These are phyloP conservation scores for Acanthaster planci DNA, from an alignment of 35 echinoderm and acorn worm genomes.

Conservation along the genomic window DNA sequence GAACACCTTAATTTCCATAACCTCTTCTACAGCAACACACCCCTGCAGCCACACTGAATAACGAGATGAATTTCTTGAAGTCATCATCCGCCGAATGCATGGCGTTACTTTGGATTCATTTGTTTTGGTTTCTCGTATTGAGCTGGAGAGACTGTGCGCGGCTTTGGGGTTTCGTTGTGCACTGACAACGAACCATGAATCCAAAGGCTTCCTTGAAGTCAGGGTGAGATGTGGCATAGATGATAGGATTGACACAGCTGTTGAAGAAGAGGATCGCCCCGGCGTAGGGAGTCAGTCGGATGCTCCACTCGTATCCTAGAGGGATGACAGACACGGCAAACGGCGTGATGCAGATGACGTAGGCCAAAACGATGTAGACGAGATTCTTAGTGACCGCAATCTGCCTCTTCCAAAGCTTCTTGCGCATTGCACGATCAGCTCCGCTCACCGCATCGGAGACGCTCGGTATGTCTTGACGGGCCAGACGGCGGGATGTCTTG, in stretches of 20 bases:
- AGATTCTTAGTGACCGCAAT: constrained; percentile 67
- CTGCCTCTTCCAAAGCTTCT: constrained; percentile 37
- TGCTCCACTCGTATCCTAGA: not conserved
- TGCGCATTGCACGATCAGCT: not conserved
- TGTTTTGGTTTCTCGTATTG: too few relatives aligned
- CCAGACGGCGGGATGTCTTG: not conserved
- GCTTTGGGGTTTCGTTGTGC: too few relatives aligned
- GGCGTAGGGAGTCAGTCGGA: constrained; percentile 24
- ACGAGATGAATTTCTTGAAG: too few relatives aligned
- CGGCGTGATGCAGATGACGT: constrained; percentile 45
- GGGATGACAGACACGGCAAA: not conserved
- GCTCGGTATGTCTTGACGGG: not conserved
- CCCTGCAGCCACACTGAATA: too few relatives aligned
- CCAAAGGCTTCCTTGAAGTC: constrained; percentile 44
- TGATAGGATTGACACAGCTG: constrained; percentile 51
- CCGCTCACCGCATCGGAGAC: not conserved
- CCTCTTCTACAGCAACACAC: too few relatives aligned
- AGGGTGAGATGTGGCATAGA: constrained; percentile 58
- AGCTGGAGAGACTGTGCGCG: too few relatives aligned
- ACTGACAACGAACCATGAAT: constrained; percentile 15
- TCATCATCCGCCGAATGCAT: too few relatives aligned
- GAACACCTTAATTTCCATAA: too few relatives aligned
- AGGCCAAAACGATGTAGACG: constrained; percentile 49
- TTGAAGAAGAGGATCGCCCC: constrained; percentile 43
- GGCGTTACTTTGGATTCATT: too few relatives aligned